phyloP scores from a whole-genome alignment of 2,888 invertebrate genomes.

The Drosophila seclusa region DNA sequence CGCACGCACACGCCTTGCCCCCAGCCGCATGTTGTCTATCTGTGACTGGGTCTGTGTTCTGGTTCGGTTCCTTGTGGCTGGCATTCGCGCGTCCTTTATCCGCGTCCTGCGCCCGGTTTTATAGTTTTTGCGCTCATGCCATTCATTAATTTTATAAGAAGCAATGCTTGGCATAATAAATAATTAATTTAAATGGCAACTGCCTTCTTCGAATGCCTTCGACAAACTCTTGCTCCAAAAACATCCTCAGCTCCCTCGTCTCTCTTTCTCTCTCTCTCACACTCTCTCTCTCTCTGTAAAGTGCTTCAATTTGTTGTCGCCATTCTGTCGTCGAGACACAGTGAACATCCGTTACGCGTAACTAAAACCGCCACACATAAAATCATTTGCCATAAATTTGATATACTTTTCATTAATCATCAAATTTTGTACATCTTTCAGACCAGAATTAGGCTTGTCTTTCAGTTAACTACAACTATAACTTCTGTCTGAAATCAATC shows the following conservation, averaged over 20 bases:
- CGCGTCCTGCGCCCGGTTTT: constrained; percentile 60
- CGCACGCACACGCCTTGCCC: constrained; percentile 60
- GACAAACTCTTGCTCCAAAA: constrained; percentile 20
- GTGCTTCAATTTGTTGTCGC: constrained; percentile 50
- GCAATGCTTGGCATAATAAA: constrained; percentile 81
- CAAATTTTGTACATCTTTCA: background rate
- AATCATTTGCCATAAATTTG: constrained; percentile 12
- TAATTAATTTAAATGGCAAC: constrained; percentile 82
- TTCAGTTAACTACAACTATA: background rate
- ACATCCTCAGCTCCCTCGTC: constrained; percentile 1
- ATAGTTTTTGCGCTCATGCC: constrained; percentile 79
- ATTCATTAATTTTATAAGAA: constrained; percentile 84
- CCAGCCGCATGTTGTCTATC: constrained; percentile 20
- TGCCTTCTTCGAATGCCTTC: constrained; percentile 33
- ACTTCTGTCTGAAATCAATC: background rate
- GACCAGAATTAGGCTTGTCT: background rate
- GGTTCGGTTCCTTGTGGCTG: constrained; percentile 7
- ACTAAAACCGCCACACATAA: background rate
- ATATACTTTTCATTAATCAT: constrained; percentile 2
- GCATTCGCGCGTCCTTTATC: constrained; percentile 47
- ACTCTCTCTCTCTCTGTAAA: constrained; percentile 12
- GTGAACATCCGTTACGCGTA: constrained; percentile 34
- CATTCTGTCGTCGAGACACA: constrained; percentile 50
- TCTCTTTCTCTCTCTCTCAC: background rate
- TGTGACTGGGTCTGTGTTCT: background rate